phyloP scores from a whole-genome alignment of 1,140 invertebrate genomes.

The Ganaspis sp. region DNA sequence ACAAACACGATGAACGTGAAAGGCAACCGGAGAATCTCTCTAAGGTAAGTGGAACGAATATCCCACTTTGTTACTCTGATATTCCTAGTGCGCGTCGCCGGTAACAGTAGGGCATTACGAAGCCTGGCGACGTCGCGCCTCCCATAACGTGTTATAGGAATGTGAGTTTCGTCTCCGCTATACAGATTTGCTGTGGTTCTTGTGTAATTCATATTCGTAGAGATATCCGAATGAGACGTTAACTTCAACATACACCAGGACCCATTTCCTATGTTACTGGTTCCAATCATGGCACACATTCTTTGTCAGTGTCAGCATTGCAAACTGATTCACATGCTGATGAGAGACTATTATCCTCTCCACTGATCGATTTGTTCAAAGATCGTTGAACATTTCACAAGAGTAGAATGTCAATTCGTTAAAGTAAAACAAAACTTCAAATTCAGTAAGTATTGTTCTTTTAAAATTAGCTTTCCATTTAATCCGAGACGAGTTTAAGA shows the following conservation, averaged over 20 bases:
- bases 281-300: too few species aligned
- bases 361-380: not conserved
- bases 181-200: too few species aligned
- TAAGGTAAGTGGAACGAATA: slow-evolving; percentile 13
- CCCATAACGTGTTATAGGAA: not conserved
- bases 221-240: too few species aligned
- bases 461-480: not conserved
- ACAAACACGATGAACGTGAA: slow-evolving; percentile 1
- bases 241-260: too few species aligned
- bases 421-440: not conserved
- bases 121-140: not conserved
- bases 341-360: slow-evolving; percentile 18
- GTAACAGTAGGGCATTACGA: not conserved
- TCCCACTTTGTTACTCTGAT: slow-evolving; percentile 23
- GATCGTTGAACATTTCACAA: slow-evolving; percentile 7
- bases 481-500: not conserved
- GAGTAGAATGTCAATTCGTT: slow-evolving; percentile 6
- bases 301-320: slow-evolving; percentile 7
- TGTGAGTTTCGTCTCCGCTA: too few species aligned
- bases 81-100: not conserved
- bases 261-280: too few species aligned
- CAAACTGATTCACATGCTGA: not conserved
- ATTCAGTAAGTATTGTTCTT: not conserved
- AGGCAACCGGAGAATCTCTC: not conserved
- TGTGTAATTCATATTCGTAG: too few species aligned